Evolutionary conservation across 2,797 vertebrate genomes (phyloP), one percentile per base, ranked within the genome.

Genomic region (Brachymystax lenok): DNA sequence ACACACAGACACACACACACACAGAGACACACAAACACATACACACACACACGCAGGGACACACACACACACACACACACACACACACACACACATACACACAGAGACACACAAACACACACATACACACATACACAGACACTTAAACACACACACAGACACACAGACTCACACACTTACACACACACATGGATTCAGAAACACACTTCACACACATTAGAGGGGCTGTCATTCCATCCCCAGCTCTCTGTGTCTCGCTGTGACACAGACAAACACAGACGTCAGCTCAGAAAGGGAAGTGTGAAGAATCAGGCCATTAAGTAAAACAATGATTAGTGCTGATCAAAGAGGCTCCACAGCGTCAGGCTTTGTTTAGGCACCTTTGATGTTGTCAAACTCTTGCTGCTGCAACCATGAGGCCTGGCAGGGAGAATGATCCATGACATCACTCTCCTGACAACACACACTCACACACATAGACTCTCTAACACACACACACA

Each of bases 311-410:
- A 89, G 86, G 80, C 77, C 84, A 88, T 92, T 89, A 88, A 83
- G 74, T 81, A 80, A 89, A 89, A 88, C 83, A 83, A 82, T 78
- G 82, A 91, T 91, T 85, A 86, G 83, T 80, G 2, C 54, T 82
- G 87, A 92, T 90, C 84, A 86, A 91, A 87, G 82, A 77, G 61
- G 71, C 59, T 78, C 68, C 69, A 71, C 72, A 80, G 77, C 77
- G 79, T 56, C 73, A 75, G 78, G 76, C 84, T 88, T 86, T 83
- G 80, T 86, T 59, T 80, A 5, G 1, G 40, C 64, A 77, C 77
- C 87, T 91, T 90, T 92, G 87, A 90, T 89, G 88, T 90, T 81
- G 80, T 84, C 77, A 80, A 81, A 86, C 81, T 69, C 77, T 46
- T 71, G 75, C 27, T 67, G 16, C 78, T 74, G 21, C 73, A 35